Evolutionary conservation across 2,888 invertebrate genomes (phyloP).

Genomic region (Pollenia griseotomentosa): DNA sequence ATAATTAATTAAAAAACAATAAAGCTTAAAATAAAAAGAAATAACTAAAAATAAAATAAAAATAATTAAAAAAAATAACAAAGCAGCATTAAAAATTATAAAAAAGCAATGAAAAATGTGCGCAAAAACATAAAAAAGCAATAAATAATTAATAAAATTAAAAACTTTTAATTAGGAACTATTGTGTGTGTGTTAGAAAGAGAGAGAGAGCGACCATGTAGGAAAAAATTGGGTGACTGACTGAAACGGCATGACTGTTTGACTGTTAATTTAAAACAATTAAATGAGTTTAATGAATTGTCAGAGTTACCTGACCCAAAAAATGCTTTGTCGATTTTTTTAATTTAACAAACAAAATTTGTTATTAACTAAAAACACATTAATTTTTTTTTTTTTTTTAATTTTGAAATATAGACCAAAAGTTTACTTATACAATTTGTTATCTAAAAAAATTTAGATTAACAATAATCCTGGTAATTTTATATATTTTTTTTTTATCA

Average conservation of each 20-base stretch:
- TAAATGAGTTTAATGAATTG: too few species aligned
- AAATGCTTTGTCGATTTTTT: slow-evolving; percentile 72
- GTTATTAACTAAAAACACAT: slow-evolving; percentile 29
- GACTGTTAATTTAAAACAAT: slow-evolving; percentile 11
- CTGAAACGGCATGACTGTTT: slow-evolving; percentile 44
- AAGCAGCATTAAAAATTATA: slow-evolving; percentile 59
- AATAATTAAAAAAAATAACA: slow-evolving; percentile 67
- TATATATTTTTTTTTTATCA: neutral
- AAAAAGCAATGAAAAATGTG: slow-evolving; percentile 66
- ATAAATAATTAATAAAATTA: slow-evolving; percentile 44
- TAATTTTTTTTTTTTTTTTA: slow-evolving; percentile 24
- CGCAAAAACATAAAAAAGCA: slow-evolving; percentile 56
- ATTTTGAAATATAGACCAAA: slow-evolving; percentile 70
- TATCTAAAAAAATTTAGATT: slow-evolving; percentile 42
- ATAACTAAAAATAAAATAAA: slow-evolving; percentile 54
- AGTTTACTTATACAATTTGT: slow-evolving; percentile 10
- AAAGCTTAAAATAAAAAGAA: slow-evolving; percentile 50
- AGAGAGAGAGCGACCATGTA: slow-evolving; percentile 18
- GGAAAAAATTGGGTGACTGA: slow-evolving; percentile 44
- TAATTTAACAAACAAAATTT: slow-evolving; percentile 63
- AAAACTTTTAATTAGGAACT: slow-evolving; percentile 63
- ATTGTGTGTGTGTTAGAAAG: slow-evolving; percentile 44
- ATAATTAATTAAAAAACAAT: slow-evolving; percentile 30
- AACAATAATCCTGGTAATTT: slow-evolving; percentile 36
- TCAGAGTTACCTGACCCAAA: neutral